phyloP scores from a whole-genome alignment of 1,140 invertebrate genomes.

The Cotesia glomerata region DNA sequence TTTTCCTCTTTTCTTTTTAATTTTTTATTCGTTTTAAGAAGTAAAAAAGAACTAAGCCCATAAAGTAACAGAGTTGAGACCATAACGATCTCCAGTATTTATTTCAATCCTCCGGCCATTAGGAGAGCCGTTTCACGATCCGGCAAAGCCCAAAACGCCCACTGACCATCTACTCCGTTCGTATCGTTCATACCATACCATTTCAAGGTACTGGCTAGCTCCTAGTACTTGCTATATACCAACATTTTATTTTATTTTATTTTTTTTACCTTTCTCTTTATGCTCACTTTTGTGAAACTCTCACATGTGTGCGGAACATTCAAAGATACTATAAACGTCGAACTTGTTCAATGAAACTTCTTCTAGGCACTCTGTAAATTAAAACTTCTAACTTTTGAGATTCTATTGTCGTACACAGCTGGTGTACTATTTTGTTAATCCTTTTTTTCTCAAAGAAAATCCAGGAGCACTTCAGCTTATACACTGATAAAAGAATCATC shows the following conservation, averaged over 20 bases:
- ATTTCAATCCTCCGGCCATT: constrained; percentile 38
- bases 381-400: not conserved
- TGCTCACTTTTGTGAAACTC: not conserved
- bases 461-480: too few species aligned
- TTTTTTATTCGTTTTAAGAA: constrained; percentile 1
- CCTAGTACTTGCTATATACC: not conserved
- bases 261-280: not conserved
- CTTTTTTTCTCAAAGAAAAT: too few species aligned
- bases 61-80: constrained; percentile 25
- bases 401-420: too few species aligned
- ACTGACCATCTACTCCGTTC: constrained; percentile 13
- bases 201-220: not conserved
- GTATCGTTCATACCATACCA: not conserved
- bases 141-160: constrained; percentile 24
- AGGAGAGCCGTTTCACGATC: constrained; percentile 35
- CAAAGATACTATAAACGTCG: constrained; percentile 26
- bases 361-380: not conserved
- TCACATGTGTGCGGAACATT: constrained; percentile 21
- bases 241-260: not conserved
- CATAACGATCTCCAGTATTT: constrained; percentile 38
- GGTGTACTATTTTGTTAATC: too few species aligned
- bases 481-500: too few species aligned
- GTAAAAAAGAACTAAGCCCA: not conserved
- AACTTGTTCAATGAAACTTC: constrained; percentile 25
- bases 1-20: not conserved